phyloP scores from a whole-genome alignment of 2,888 invertebrate genomes.

The Hypolimnas misippus region DNA sequence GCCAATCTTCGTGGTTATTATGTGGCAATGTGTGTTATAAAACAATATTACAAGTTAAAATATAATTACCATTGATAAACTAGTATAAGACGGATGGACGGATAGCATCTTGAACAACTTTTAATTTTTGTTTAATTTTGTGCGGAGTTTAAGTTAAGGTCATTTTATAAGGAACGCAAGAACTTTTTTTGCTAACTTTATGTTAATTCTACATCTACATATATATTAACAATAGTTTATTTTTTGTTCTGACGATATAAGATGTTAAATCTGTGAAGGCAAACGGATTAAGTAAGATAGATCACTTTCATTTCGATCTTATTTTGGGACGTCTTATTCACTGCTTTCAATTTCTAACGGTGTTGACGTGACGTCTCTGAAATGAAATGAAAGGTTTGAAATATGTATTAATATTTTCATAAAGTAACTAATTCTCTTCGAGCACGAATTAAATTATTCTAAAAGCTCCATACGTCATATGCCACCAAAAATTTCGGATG shows the following conservation, averaged over 20 bases:
- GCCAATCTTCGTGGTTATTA: too few species aligned
- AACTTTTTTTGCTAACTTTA: not conserved
- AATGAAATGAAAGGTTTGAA: slow-evolving; percentile 44
- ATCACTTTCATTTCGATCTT: slow-evolving; percentile 68
- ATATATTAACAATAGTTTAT: not conserved
- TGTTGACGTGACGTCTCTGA: slow-evolving; percentile 40
- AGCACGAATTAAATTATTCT: too few species aligned
- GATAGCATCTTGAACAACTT: too few species aligned
- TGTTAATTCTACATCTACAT: not conserved
- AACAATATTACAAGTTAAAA: too few species aligned
- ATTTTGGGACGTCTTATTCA: slow-evolving; percentile 50
- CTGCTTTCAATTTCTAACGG: slow-evolving; percentile 63
- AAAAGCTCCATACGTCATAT: too few species aligned
- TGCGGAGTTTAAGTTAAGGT: too few species aligned
- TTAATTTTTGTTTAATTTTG: too few species aligned
- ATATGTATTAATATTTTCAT: not conserved
- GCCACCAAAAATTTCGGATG: too few species aligned
- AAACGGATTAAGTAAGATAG: slow-evolving; percentile 45
- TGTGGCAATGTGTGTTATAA: too few species aligned
- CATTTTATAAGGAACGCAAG: too few species aligned
- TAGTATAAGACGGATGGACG: too few species aligned
- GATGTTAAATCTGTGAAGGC: not conserved
- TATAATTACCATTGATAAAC: too few species aligned
- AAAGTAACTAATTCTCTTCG: not conserved
- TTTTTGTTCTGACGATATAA: not conserved